Percentiles rank a stretch among this genome's conserved stretches.
These are phyloP conservation scores for Danio choprae DNA, from an alignment of 2,797 vertebrate genomes.

Conservation along the genomic window DNA sequence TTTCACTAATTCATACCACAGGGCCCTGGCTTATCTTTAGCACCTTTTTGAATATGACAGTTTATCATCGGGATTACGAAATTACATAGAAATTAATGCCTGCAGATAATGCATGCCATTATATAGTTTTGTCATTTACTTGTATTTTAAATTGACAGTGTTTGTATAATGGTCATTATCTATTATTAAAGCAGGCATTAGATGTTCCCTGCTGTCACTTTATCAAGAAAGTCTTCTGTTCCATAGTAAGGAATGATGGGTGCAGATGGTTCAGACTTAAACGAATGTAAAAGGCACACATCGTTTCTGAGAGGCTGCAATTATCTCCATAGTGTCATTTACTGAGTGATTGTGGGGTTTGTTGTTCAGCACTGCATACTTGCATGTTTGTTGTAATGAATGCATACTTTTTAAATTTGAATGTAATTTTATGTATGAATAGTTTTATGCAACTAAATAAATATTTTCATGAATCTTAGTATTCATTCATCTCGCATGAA, in stretches of 20 bases:
- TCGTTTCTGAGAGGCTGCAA: constrained; percentile 37
- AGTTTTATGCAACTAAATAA: background rate
- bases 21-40: background rate
- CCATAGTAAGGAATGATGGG: background rate
- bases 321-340: constrained; percentile 13
- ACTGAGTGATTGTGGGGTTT: background rate
- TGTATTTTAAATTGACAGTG: constrained; percentile 3
- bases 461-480: background rate
- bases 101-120: constrained; percentile 17
- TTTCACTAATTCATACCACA: background rate
- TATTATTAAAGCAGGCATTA: constrained; percentile 17
- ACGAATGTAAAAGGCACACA: constrained; percentile 20
- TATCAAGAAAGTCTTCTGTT: background rate
- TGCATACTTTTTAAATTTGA: no score
- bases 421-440: background rate
- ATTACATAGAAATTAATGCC: constrained; percentile 12
- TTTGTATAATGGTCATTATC: background rate
- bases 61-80: constrained; percentile 15
- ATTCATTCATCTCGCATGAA: no score
- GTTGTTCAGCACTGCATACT: background rate
- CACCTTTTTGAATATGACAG: constrained; percentile 1
- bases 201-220: constrained; percentile 17
- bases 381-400: background rate
- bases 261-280: constrained; percentile 42
- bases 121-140: constrained; percentile 3